Evolutionary conservation across 2,113 vertebrate genomes (phyloP).

Genomic region (Vulpes ferrilata): DNA sequence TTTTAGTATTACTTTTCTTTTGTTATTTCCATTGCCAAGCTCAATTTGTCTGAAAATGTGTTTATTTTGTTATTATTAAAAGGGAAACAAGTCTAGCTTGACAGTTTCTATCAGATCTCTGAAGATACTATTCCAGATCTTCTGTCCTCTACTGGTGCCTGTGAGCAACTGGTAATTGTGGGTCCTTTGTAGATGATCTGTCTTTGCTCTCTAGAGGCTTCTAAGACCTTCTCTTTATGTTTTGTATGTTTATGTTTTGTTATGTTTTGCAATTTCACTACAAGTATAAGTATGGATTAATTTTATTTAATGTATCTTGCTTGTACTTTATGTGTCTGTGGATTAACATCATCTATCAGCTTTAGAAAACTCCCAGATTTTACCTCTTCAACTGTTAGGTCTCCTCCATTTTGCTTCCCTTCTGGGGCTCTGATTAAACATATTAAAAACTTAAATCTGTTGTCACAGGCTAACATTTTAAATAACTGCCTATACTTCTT

Average conservation of each 20-base stretch:
- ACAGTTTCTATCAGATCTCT: background rate
- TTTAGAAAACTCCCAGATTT: background rate
- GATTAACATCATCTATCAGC: background rate
- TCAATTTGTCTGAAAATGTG: background rate
- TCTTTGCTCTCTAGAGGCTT: background rate
- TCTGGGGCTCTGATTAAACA: background rate
- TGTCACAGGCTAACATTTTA: background rate
- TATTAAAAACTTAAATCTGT: background rate
- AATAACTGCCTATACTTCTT: conserved; percentile 25
- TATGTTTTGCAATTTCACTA: background rate
- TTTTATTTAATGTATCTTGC: background rate
- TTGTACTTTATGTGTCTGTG: background rate
- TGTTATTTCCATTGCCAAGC: background rate
- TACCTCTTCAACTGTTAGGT: background rate
- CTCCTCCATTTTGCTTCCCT: background rate
- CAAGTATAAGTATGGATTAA: background rate
- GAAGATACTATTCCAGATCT: background rate
- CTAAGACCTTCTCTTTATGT: background rate
- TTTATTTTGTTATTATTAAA: background rate
- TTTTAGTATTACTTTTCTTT: background rate
- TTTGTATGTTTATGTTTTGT: background rate
- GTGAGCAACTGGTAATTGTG: background rate
- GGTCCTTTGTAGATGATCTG: background rate
- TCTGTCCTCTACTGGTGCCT: background rate
- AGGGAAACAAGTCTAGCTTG: background rate